Base-by-base conservation (phyloP, 2,888 invertebrate species). In the Torymus texanus region DNA sequence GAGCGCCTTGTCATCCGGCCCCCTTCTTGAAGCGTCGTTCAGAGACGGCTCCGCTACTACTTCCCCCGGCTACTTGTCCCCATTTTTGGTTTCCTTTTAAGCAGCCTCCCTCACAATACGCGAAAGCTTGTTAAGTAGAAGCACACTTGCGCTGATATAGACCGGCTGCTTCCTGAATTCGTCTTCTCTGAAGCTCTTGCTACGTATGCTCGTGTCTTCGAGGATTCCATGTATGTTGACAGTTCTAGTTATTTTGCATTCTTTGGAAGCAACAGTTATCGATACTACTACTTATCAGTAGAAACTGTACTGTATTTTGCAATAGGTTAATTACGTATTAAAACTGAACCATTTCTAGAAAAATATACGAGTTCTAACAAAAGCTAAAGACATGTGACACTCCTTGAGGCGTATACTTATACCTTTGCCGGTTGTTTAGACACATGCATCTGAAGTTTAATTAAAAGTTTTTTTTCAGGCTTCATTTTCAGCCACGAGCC, bases 41-140 rank as follows among this genome's bases (percentile, higher is more conserved):
- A 70, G 75, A 62, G 81, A 59, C 63, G 29, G 59, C 50, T 51
- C 51, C 68, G 53, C 29, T 18, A 55, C 82, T 81, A 83, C 83
- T 83, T 84, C 85, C 84, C 84, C 77, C 81, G 85, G 83, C 86
- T 86, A 88, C 90, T 90, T 90, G 90, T 88, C 88, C 90, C 84
- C 87, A 88, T 90, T 90, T 90, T 90, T 89, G 88, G 89, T 89
- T 90, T 90, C 88, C 88, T 89, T 90, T 90, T 90, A 89, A 90
- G 87, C 87, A 89, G 87, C 13, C 87, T 85, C 84, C 84, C 85
- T 85, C 86, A 87, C 88, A 88, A 89, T 89, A 88, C 86, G 72
- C 85, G 86, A 88, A 90, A 87, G 89, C 90, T 90, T 90, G 90
- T 90, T 90, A 89, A 88, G 85, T 86, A 88, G 82, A 88, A 90